phyloP scores from a whole-genome alignment of 1,140 invertebrate genomes.

The Dreissena rostriformis region DNA sequence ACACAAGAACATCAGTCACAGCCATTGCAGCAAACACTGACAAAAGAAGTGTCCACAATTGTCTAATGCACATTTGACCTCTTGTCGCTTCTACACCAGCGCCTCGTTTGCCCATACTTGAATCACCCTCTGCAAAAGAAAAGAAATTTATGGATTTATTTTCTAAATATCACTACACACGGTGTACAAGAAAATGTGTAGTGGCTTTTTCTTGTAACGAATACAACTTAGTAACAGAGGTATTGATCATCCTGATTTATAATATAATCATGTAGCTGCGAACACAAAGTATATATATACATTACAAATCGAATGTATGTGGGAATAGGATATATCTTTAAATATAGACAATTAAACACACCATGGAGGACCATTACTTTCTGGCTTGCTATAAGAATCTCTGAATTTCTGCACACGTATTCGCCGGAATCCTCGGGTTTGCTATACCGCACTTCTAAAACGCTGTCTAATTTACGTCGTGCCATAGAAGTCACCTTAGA shows the following conservation, averaged over 20 bases:
- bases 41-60: conserved; percentile 40
- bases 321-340: not conserved
- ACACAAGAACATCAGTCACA: conserved; percentile 23
- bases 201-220: too few species aligned
- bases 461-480: conserved; percentile 41
- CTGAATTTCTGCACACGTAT: conserved; percentile 54
- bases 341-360: not conserved
- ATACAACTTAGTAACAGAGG: not conserved
- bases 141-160: too few species aligned
- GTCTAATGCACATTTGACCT: conserved; percentile 46
- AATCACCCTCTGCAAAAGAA: conserved; percentile 30
- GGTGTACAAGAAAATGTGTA: too few species aligned
- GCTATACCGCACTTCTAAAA: conserved; percentile 52
- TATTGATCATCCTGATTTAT: not conserved
- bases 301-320: too few species aligned
- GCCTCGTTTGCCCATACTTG: conserved; percentile 36
- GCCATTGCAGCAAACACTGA: conserved; percentile 10
- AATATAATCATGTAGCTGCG: too few species aligned
- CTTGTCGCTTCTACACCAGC: conserved; percentile 40
- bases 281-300: too few species aligned
- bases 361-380: conserved; percentile 46
- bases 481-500: conserved; percentile 30
- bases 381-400: conserved; percentile 37
- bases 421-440: conserved; percentile 21
- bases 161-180: too few species aligned